Conservation (phyloP, 2,113 vertebrate species). For the Scortum barcoo region DNA sequence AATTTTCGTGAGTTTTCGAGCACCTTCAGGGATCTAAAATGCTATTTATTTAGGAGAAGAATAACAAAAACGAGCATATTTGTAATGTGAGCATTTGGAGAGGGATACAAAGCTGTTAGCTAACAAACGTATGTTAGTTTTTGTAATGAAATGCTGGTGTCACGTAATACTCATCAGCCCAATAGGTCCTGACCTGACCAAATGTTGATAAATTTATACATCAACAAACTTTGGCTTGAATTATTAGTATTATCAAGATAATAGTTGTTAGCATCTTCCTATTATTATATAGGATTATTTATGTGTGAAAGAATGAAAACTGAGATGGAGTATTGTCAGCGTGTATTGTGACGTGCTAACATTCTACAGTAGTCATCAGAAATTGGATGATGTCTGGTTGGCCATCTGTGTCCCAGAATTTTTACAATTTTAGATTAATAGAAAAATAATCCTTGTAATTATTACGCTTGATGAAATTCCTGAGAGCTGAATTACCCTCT, state of each 20-base stretch:
- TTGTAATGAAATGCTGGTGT: neutral
- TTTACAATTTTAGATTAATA: neutral
- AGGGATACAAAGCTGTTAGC: too few species aligned
- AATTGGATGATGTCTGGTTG: neutral
- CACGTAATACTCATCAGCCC: neutral
- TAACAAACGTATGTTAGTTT: neutral
- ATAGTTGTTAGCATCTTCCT: neutral
- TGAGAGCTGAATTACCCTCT: conserved; percentile 7
- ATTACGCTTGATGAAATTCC: neutral
- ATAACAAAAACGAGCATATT: too few species aligned
- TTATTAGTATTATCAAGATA: neutral
- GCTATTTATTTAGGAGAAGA: too few species aligned
- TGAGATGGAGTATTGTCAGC: neutral
- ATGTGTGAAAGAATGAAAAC: neutral
- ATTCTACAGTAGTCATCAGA: neutral
- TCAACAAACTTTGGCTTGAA: too few species aligned
- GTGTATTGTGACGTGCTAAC: neutral
- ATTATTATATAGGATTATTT: neutral
- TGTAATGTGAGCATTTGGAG: too few species aligned
- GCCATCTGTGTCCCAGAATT: neutral
- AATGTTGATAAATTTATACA: neutral
- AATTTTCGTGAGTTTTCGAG: too few species aligned
- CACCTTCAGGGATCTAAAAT: too few species aligned
- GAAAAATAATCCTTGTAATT: neutral
- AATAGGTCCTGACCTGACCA: neutral